Evolutionary conservation across 2,797 vertebrate genomes (phyloP).

Genomic region (Graptemys geographica): DNA sequence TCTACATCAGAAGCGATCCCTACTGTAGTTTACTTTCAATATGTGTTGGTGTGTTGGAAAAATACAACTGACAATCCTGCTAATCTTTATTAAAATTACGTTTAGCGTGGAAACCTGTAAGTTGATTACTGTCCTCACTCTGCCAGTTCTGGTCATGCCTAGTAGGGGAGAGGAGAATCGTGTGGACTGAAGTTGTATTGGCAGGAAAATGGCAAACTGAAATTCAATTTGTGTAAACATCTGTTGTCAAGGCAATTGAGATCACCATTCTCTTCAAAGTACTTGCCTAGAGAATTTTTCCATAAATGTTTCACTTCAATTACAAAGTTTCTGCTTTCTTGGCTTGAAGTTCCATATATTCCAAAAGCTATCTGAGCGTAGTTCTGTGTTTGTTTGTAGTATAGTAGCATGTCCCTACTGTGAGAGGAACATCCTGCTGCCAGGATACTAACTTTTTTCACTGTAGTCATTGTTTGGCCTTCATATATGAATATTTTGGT

Average conservation of each 20-base stretch:
- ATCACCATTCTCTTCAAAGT: constrained; percentile 13
- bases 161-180: neutral
- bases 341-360: neutral
- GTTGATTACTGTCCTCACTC: neutral
- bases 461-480: neutral
- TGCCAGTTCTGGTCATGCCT: neutral
- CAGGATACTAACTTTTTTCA: constrained; percentile 41
- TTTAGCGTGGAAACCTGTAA: neutral
- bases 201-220: neutral
- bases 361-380: constrained; percentile 30
- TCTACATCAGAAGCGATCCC: neutral
- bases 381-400: constrained; percentile 34
- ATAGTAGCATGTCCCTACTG: neutral
- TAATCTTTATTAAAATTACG: neutral
- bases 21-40: neutral
- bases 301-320: constrained; percentile 18
- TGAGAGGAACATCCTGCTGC: neutral
- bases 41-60: neutral
- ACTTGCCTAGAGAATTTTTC: neutral
- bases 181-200: neutral
- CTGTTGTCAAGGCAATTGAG: constrained; percentile 37
- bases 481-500: neutral
- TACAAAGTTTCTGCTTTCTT: constrained; percentile 41
- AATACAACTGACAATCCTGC: neutral
- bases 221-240: constrained; percentile 34